Base-by-base conservation (phyloP, 1,140 invertebrate genomes). In the Leptopilina boulardi region DNA sequence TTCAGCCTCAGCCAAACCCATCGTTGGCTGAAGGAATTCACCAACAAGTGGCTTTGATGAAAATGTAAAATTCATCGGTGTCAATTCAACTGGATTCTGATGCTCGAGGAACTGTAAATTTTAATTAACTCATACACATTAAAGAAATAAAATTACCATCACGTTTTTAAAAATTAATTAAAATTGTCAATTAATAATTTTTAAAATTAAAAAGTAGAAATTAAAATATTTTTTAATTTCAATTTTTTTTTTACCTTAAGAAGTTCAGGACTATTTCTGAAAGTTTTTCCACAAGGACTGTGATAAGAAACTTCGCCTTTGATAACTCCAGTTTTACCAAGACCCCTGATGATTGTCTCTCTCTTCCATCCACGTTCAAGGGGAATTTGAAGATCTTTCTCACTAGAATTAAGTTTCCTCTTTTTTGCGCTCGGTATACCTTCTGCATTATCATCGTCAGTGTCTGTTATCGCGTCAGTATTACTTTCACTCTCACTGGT, bases 1-100 rank as follows among this genome's bases (percentile, higher is more conserved):
- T 76, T 91, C 91, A 41, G 91, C 88, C 47, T 91, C 89, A 5
- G 90, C 86, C 38, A 91, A 72, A 18, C 89, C 90, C 88, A 90
- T 89, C 6, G 91, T 91, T 10, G 92, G 91, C 86, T 97, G 96
- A 18, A 97, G 91, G 87, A 98, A 99, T 75, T 98, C 96, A 8
- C 98, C 98, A 47, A 99, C 93, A 71, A 98, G 93, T 0, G 95
- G 93, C 77, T 96, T 95, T 38, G 97, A 95, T 71, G 96, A 97
- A 89, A 98, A 99, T 44, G 95, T 98, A 89, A 99, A 99, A 89
- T 98, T 96, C 23, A 97, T 96, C 21, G 94, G 93, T 0, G 93
- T 95, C 56, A 99, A 91, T 78, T 97, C 96, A 8, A 93, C 91
- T 21, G 92, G 93, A 76, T 94, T 94, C 88, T 96, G 94, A 86